Evolutionary conservation across 2,888 invertebrate genomes (phyloP), one percentile per base, ranked within the genome.

Genomic region (Cetonia aurata): DNA sequence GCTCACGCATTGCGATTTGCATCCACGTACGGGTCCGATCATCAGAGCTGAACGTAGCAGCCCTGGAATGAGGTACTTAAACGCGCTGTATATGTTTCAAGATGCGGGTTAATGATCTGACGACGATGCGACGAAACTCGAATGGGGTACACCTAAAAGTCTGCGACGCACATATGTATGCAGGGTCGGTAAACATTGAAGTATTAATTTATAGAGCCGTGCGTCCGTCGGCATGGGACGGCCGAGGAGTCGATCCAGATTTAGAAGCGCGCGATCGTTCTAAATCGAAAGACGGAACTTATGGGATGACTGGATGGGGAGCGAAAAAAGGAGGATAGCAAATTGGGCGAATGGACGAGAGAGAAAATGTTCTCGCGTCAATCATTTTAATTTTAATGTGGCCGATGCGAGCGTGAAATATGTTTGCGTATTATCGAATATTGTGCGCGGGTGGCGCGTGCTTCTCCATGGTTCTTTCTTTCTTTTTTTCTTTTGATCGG

Each of bases 201-300:
- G 66, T 52, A 66, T 66, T 66, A 66, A 52, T 66, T 50, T 66
- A 33, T 50, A 41, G 37, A 50, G 65, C 41, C 42, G 33, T 25
- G 4, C 3, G 4, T 4, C 25, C 25, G 25, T 25, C 25, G 4
- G 1, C 25, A 4, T 4, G 25, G 66, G 13, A 48, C 33, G 33
- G 48, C 48, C 25, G 46, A 17, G 15, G 42, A 25, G 17, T 17
- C 33, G 33, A 48, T 66, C 50, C 33, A 48, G 66, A 48, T 25
- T n/a, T 19, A 19, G 25, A 17, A 6, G 66, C 50, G 66, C 42
- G 50, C 48, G 66, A 37, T 8, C 37, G 6, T 37, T 37, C 37
- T 37, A 37, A 37, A 37, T 37, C 4, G 37, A 37, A 37, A 10
- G 9, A 37, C 10, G 8, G 10, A 37, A 37, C 10, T 9, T 37